Conservation (phyloP, 1,140 invertebrate genomes). For the Hypsibius dujardini region DNA sequence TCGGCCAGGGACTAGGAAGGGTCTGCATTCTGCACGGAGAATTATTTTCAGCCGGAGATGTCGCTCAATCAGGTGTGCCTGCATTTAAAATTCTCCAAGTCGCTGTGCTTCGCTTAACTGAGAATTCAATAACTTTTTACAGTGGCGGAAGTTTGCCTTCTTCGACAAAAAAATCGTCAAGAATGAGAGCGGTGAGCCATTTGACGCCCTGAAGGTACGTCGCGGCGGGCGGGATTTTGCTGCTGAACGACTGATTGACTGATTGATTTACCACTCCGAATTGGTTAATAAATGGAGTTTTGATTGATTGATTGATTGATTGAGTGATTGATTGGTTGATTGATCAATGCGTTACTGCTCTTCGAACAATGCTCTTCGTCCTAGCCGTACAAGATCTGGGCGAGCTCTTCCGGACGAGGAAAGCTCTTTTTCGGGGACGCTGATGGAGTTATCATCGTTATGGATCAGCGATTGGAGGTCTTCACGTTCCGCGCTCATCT, state of each 20-base stretch:
- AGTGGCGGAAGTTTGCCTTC: constrained; percentile 74
- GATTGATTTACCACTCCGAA: constrained; percentile 16
- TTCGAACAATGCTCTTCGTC: constrained; percentile 22
- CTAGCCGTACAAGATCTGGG: constrained; percentile 51
- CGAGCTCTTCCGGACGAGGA: constrained; percentile 60
- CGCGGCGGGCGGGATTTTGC: not conserved
- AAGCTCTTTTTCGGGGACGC: constrained; percentile 60
- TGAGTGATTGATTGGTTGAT: too few relatives aligned
- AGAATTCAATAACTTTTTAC: constrained; percentile 32
- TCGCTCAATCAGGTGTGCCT: too few relatives aligned
- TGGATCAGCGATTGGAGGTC: constrained; percentile 54
- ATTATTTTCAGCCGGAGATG: too few relatives aligned
- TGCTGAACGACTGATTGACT: not conserved
- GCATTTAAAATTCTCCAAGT: not conserved
- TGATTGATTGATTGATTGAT: not conserved
- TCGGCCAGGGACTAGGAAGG: too few relatives aligned
- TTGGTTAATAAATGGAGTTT: constrained; percentile 19
- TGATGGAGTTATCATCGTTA: constrained; percentile 53
- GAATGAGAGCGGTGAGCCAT: constrained; percentile 51
- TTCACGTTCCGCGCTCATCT: constrained; percentile 61
- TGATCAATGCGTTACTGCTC: not conserved
- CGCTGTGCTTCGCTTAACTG: not conserved
- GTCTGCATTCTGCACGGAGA: too few relatives aligned
- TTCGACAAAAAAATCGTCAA: constrained; percentile 57
- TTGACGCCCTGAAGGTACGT: constrained; percentile 47